phyloP scores from a whole-genome alignment of 2,888 invertebrate genomes.

The Athalia rosae region DNA sequence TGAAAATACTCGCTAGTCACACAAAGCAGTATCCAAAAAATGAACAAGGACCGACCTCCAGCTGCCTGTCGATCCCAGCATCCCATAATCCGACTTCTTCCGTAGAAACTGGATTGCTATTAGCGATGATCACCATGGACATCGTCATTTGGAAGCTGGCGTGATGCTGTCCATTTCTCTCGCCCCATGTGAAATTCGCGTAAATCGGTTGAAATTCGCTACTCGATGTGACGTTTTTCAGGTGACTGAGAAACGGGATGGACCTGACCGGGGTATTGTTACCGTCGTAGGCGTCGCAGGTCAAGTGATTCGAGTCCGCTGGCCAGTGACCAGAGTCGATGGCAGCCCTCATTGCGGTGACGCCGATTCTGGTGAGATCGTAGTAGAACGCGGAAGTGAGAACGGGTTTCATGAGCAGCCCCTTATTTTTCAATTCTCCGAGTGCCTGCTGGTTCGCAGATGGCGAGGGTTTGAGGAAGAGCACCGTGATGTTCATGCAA shows the following conservation, averaged over 20 bases:
- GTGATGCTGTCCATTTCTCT: slow-evolving; percentile 64
- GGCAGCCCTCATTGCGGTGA: slow-evolving; percentile 65
- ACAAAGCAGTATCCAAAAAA: neutral
- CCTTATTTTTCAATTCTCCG: slow-evolving; percentile 56
- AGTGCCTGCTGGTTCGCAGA: slow-evolving; percentile 80
- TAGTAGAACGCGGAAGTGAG: slow-evolving; percentile 86
- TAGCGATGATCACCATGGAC: slow-evolving; percentile 79
- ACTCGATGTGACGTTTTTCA: slow-evolving; percentile 53
- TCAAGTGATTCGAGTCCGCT: slow-evolving; percentile 81
- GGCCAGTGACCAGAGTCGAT: slow-evolving; percentile 82
- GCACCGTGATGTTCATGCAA: slow-evolving; percentile 85
- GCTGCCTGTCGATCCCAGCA: slow-evolving; percentile 82
- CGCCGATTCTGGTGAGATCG: slow-evolving; percentile 77
- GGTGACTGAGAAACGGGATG: slow-evolving; percentile 77
- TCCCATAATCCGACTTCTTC: slow-evolving; percentile 85
- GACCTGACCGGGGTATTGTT: slow-evolving; percentile 84
- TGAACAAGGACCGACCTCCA: slow-evolving; percentile 72
- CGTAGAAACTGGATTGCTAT: slow-evolving; percentile 84
- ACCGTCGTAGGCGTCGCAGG: slow-evolving; percentile 87
- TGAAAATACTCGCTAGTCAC: neutral
- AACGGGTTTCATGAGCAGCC: slow-evolving; percentile 59
- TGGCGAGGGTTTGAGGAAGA: slow-evolving; percentile 84
- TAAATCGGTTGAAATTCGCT: slow-evolving; percentile 59
- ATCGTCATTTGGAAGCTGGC: slow-evolving; percentile 63
- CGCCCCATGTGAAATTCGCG: slow-evolving; percentile 62